A percentile compares a stretch with the other conserved stretches of the same genome.
Conservation (phyloP, 2,113 vertebrate genomes). For the Esox niger region DNA sequence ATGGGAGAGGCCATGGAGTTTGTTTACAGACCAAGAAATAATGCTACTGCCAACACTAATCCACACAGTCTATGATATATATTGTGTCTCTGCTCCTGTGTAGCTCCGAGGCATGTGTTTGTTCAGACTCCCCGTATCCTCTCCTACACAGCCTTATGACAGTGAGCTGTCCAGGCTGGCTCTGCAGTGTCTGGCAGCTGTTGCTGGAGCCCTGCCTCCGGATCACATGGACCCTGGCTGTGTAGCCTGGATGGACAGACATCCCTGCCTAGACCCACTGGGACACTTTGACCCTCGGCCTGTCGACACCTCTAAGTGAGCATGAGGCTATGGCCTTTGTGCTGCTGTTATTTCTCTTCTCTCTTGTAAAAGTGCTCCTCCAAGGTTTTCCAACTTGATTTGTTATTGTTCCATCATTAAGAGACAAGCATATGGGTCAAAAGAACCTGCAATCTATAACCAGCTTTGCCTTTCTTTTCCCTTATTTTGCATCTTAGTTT, state of each 20-base stretch:
- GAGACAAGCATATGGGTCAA: no score
- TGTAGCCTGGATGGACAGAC: conserved; percentile 77
- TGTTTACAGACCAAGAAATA: no score
- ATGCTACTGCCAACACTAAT: no score
- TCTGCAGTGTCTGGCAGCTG: conserved; percentile 83
- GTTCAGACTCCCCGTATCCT: neutral
- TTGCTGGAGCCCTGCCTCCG: conserved; percentile 87
- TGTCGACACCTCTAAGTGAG: conserved; percentile 87
- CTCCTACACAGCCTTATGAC: conserved; percentile 77
- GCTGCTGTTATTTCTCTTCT: neutral
- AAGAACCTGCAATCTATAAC: no score
- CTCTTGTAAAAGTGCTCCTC: neutral
- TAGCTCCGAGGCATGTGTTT: neutral
- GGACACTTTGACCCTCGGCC: conserved; percentile 89
- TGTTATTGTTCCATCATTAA: no score
- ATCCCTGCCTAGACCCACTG: conserved; percentile 81
- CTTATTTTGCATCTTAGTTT: no score
- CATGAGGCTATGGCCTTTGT: neutral
- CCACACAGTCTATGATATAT: no score
- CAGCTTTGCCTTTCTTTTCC: no score
- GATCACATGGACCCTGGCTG: conserved; percentile 86
- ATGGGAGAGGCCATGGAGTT: no score
- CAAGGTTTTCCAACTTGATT: no score
- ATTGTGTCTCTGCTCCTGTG: no score
- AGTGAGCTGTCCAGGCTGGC: conserved; percentile 83